Evolutionary conservation across 2,797 vertebrate genomes (phyloP).

Genomic region (Sphenodon punctatus): DNA sequence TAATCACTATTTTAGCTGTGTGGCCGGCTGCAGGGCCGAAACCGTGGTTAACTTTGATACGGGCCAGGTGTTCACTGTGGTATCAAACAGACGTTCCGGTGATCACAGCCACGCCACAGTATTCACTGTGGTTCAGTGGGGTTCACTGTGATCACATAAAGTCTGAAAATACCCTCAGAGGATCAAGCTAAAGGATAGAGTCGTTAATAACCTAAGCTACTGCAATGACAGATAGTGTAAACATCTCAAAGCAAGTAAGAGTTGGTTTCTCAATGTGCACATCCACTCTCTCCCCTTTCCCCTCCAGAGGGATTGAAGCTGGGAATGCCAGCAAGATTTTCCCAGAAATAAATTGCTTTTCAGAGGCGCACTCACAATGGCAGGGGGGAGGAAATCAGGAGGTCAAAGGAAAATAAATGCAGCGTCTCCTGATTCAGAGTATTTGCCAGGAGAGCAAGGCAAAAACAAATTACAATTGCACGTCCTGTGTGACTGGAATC

Average conservation of each 20-base stretch:
- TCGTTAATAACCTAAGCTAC: constrained; percentile 38
- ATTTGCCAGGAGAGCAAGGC: not conserved
- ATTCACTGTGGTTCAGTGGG: too few relatives aligned
- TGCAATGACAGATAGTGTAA: constrained; percentile 18
- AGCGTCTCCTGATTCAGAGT: constrained; percentile 40
- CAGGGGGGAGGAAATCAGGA: constrained; percentile 30
- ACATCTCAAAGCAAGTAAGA: constrained; percentile 37
- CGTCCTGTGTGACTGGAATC: not conserved
- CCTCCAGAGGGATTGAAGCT: constrained; percentile 47
- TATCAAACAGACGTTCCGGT: too few relatives aligned
- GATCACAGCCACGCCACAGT: too few relatives aligned
- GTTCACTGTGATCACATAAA: too few relatives aligned
- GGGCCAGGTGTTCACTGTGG: too few relatives aligned
- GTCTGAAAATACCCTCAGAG: too few relatives aligned
- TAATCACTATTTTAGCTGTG: too few relatives aligned
- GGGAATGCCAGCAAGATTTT: constrained; percentile 48
- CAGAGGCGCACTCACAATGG: constrained; percentile 37
- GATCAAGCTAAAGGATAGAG: constrained; percentile 30
- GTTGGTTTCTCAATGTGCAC: constrained; percentile 10
- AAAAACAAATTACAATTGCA: constrained; percentile 44
- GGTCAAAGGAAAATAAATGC: constrained; percentile 54
- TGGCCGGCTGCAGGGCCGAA: too few relatives aligned
- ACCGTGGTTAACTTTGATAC: too few relatives aligned
- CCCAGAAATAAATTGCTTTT: constrained; percentile 57
- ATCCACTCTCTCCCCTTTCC: constrained; percentile 10